Base-by-base conservation (phyloP, 2,888 invertebrate species). In the Noctua janthe region DNA sequence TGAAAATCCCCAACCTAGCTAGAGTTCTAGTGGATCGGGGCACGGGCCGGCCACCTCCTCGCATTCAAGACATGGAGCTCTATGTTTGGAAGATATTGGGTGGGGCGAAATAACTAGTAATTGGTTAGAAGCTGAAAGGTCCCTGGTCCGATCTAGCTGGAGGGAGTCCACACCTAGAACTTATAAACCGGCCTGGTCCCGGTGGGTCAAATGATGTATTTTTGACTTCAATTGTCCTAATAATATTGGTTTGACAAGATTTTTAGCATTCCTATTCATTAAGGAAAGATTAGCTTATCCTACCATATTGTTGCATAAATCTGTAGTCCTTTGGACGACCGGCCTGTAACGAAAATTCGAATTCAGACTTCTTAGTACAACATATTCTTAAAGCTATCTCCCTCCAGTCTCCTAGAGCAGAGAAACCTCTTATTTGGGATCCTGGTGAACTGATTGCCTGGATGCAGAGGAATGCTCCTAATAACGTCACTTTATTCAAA, bases 371-470 rank as follows among this genome's bases (percentile, higher is more conserved):
- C 35, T 6, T 54, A 20, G 35, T 71, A 15, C 23, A 71, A 35
- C 71, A 71, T 54, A 71, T 71, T 39, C 39, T 54, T 35, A 54
- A 23, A 35, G 23, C 54, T 54, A 35, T 54, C 35, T 71, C 51
- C 51, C 17, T 51, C 51, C 51, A 15, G 15, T 15, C 51, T 17
- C 51, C 51, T 51, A 51, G 17, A 15, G 51, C 17, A 51, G 51
- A 51, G 51, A 17, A 51, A 6, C 17, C 51, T 51, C 35, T 20
- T 71, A 51, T 51, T 51, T 11, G 51, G 13, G 71, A 71, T 20
- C 51, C 71, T 13, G 35, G 71, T 64, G 20, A 35, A 71, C 71
- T 71, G 35, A 35, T 54, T 71, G 20, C 35, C 51, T 71, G 71
- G 23, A 71, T 71, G 62, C 62, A 64, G 62, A 29, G 15, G 62